A percentile compares a stretch with the other conserved stretches of the same genome.
Conservation (phyloP, 2,888 invertebrate species). For the Leucoma salicis region DNA sequence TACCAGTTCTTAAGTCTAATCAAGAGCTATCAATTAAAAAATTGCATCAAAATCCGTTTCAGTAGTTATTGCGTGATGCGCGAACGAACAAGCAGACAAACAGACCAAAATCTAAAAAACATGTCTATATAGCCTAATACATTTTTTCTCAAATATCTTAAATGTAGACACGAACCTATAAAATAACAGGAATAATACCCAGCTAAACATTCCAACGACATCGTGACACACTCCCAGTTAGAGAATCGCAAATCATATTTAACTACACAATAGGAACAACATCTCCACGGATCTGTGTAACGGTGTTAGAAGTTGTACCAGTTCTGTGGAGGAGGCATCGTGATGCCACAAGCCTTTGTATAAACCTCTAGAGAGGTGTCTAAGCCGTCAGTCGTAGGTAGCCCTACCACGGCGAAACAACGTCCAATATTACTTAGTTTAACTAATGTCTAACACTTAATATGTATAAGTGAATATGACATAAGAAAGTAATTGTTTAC, state of each 20-base stretch:
- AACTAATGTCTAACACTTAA: not conserved
- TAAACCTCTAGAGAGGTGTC: constrained; percentile 31
- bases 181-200: too few species aligned
- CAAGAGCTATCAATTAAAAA: too few species aligned
- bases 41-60: too few species aligned
- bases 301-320: constrained; percentile 28
- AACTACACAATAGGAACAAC: constrained; percentile 7
- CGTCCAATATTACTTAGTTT: constrained; percentile 10
- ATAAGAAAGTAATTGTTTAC: constrained; percentile 15
- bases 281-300: constrained; percentile 29
- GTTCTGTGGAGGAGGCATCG: constrained; percentile 30
- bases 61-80: too few species aligned
- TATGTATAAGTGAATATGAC: constrained; percentile 26
- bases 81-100: too few species aligned
- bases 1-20: too few species aligned
- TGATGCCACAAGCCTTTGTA: constrained; percentile 28
- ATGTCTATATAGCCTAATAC: too few species aligned
- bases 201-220: not conserved
- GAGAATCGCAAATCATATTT: constrained; percentile 3
- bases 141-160: too few species aligned
- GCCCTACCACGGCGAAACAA: constrained; percentile 20
- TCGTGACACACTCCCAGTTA: constrained; percentile 3
- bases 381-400: constrained; percentile 30
- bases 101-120: too few species aligned
- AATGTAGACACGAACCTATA: too few species aligned